phyloP scores from a whole-genome alignment of 2,888 invertebrate genomes.

The Morpho achilles region DNA sequence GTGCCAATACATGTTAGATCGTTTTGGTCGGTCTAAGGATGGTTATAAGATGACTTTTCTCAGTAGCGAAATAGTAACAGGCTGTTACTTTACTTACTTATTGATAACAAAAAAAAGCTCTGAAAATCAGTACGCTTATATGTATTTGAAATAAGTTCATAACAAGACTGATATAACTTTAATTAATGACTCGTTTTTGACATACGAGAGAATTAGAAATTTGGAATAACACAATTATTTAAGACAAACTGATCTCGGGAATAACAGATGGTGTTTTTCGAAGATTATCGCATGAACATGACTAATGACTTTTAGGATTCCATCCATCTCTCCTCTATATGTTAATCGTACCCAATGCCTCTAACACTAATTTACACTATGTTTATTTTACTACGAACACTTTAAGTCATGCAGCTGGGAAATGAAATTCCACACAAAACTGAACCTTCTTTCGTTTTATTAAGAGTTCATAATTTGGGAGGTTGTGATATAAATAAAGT shows the following conservation, averaged over 20 bases:
- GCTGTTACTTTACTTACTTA: too few species aligned
- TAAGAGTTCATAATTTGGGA: constrained; percentile 5
- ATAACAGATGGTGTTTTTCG: constrained; percentile 67
- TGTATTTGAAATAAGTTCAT: too few species aligned
- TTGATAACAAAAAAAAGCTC: too few species aligned
- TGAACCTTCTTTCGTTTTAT: constrained; percentile 17
- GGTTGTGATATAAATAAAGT: constrained; percentile 8
- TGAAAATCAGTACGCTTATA: too few species aligned
- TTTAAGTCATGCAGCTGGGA: constrained; percentile 23
- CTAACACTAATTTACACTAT: constrained; percentile 68
- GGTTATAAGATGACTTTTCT: background rate
- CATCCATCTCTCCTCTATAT: constrained; percentile 50
- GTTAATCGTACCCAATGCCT: constrained; percentile 68
- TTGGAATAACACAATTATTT: constrained; percentile 25
- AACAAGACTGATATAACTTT: too few species aligned
- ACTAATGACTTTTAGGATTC: constrained; percentile 65
- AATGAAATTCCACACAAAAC: constrained; percentile 5
- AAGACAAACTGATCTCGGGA: constrained; percentile 29
- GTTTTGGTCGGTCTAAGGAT: too few species aligned
- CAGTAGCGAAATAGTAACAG: constrained; percentile 4
- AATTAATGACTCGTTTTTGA: constrained; percentile 3
- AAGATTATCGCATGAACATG: constrained; percentile 72
- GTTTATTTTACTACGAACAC: constrained; percentile 61
- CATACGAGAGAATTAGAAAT: constrained; percentile 21
- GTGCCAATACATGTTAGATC: too few species aligned